Conservation (phyloP, 2,888 invertebrate genomes). For the Parnassius orleans region DNA sequence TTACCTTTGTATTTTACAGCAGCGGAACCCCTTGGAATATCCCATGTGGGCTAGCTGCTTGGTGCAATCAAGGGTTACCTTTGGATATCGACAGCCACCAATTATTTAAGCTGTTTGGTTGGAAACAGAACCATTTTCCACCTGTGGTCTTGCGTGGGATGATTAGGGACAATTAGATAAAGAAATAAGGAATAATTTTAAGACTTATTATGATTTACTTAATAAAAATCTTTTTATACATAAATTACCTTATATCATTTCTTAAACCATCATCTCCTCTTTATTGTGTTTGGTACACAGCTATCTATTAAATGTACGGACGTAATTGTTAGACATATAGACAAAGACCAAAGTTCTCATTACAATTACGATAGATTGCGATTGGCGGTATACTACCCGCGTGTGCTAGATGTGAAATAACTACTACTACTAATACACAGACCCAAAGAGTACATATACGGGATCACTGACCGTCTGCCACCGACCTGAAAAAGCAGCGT, state of each 20-base stretch:
- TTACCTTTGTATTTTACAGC: constrained; percentile 21
- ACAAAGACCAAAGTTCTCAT: no score
- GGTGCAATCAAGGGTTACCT: constrained; percentile 27
- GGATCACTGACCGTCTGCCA: no score
- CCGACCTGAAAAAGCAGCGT: no score
- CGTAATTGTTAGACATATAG: no score
- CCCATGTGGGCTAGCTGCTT: constrained; percentile 39
- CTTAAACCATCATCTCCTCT: no score
- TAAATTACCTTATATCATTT: no score
- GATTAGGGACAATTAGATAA: constrained; percentile 31
- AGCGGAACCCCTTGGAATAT: constrained; percentile 35
- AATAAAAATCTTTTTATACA: constrained; percentile 5
- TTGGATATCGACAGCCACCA: constrained; percentile 31
- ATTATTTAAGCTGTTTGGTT: constrained; percentile 13
- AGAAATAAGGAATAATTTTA: constrained; percentile 23
- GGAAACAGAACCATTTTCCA: constrained; percentile 16
- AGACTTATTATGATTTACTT: constrained; percentile 18
- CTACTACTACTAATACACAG: no score
- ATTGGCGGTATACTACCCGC: no score
- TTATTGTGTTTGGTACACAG: background rate
- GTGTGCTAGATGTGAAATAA: no score
- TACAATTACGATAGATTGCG: no score
- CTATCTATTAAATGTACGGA: no score
- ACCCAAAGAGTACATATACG: no score
- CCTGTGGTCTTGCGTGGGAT: constrained; percentile 24